Percentiles rank a stretch among this genome's conserved stretches.
Conservation (phyloP, 2,888 invertebrate genomes). For the Mythimna lalbum region DNA sequence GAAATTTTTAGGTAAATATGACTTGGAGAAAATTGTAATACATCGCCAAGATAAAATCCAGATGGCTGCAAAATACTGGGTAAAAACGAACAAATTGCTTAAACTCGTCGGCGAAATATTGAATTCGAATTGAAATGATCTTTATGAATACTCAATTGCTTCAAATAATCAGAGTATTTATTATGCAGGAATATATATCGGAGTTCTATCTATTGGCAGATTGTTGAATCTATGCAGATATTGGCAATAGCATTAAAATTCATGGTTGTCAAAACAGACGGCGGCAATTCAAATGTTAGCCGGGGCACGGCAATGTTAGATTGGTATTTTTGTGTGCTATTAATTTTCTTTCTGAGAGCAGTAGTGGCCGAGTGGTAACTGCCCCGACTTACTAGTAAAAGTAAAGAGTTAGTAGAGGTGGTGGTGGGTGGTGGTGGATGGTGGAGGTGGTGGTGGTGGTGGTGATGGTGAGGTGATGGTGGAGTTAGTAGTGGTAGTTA, state of each 20-base stretch:
- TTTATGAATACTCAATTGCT: conserved; percentile 70
- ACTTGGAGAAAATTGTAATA: conserved; percentile 77
- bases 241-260: conserved; percentile 59
- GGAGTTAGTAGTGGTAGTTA: no score
- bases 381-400: no score
- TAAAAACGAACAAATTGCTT: conserved; percentile 73
- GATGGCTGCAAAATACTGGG: conserved; percentile 74
- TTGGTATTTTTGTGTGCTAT: conserved; percentile 17
- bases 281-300: conserved; percentile 50
- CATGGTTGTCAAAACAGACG: conserved; percentile 55
- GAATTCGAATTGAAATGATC: conserved; percentile 69
- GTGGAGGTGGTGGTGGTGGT: no score
- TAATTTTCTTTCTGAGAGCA: conserved; percentile 21
- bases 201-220: conserved; percentile 44
- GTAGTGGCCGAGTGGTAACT: no score
- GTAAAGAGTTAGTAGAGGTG: no score
- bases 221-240: conserved; percentile 57
- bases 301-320: conserved; percentile 28
- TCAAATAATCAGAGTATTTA: conserved; percentile 66
- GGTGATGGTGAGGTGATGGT: no score
- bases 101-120: conserved; percentile 69
- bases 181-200: conserved; percentile 47
- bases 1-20: conserved; percentile 76
- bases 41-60: conserved; percentile 76
- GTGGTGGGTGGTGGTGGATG: no score